Evolutionary conservation across 1,140 invertebrate species (phyloP).

Genomic region (Drosophila triauraria): DNA sequence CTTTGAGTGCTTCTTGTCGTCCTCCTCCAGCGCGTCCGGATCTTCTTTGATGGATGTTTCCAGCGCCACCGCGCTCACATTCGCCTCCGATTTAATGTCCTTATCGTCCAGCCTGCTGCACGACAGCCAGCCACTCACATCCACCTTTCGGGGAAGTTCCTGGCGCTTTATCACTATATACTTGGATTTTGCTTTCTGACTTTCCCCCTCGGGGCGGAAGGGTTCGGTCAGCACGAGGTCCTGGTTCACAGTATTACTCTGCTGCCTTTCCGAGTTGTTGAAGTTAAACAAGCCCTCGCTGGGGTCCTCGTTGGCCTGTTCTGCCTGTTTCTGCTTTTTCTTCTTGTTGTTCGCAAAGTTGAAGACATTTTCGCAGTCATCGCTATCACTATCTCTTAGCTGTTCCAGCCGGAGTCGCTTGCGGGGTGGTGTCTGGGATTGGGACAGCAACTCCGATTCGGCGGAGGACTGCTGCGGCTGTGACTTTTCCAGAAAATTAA

Average conservation of each 20-base stretch:
- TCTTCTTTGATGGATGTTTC: slow-evolving; percentile 37
- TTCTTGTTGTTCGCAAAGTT: slow-evolving; percentile 57
- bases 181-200: slow-evolving; percentile 36
- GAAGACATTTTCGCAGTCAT: slow-evolving; percentile 66
- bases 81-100: slow-evolving; percentile 36
- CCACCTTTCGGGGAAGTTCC: slow-evolving; percentile 44
- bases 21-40: slow-evolving; percentile 11
- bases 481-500: slow-evolving; percentile 58
- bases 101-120: slow-evolving; percentile 58
- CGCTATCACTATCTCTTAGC: slow-evolving; percentile 62
- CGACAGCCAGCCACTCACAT: slow-evolving; percentile 65
- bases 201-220: slow-evolving; percentile 2
- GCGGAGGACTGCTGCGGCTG: slow-evolving; percentile 19
- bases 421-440: slow-evolving; percentile 31
- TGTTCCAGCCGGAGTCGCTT: slow-evolving; percentile 54
- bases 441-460: slow-evolving; percentile 11
- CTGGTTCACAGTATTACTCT: slow-evolving; percentile 4
- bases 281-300: slow-evolving; percentile 51
- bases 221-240: slow-evolving; percentile 44
- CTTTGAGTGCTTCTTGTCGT: slow-evolving; percentile 29
- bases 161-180: slow-evolving; percentile 59
- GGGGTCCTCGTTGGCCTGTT: slow-evolving; percentile 12
- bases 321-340: slow-evolving; percentile 17
- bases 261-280: slow-evolving; percentile 1
- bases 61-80: slow-evolving; percentile 3